Base-by-base conservation (phyloP, 2,888 invertebrate species). In the Drosophila picticornis region DNA sequence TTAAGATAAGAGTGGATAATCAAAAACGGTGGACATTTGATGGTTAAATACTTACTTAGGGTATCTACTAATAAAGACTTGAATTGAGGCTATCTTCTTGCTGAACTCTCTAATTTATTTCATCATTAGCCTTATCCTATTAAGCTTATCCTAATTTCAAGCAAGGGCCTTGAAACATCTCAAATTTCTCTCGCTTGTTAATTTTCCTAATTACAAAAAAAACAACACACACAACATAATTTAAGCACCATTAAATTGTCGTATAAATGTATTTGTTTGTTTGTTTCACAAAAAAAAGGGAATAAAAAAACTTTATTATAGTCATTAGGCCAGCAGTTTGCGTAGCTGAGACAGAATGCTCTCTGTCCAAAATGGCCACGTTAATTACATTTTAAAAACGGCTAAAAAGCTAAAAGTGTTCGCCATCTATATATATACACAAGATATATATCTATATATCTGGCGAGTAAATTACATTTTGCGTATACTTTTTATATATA, bases 381-480 rank as follows among this genome's bases (percentile, higher is more conserved):
- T 73, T 81, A 69, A 81, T 81, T 67, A 67, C 67, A 62, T 61
- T 67, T 84, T 62, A 58, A 77, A 80, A 74, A 67, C 55, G 59
- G 46, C 36, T 71, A 65, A 67, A 52, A 43, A 66, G 46, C 27
- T 57, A 46, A 69, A 72, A 60, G 58, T 72, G 48, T 51, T 51
- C 43, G 5, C 0, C n/a, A 50, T 19, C 19, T 38, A 34, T 11
- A 25, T 27, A 50, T 59, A 29, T 57, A 38, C 31, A 19, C 27
- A 50, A 48, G 19, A 53, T 48, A 48, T 43, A 58, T 27, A 11
- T 51, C 6, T 27, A 1, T 19, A 6, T n/a, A 16, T 46, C 25
- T 25, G 46, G 46, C 46, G 13, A 51, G 51, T 29, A 29, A 29
- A 51, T 53, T 60, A 46, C 76, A 79, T 75, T 70, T 80, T 80